A percentile compares a stretch with the other conserved stretches of the same genome.
Conservation (phyloP, 1,140 invertebrate genomes). For the Reticulitermes speratus region DNA sequence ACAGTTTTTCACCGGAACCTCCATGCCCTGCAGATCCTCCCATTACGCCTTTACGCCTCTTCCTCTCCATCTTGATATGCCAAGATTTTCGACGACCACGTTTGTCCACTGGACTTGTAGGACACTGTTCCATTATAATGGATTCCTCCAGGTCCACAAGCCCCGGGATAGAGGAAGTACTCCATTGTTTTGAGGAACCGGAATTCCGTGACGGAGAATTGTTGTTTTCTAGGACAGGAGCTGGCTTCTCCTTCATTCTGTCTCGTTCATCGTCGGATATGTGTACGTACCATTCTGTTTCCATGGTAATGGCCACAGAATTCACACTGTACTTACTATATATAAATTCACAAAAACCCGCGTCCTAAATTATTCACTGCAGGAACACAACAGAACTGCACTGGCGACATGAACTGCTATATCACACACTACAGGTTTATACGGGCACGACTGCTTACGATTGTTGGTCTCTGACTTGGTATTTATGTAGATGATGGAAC, state of each 20-base stretch:
- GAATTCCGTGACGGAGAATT: slow-evolving; percentile 35
- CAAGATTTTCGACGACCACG: slow-evolving; percentile 63
- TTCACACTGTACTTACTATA: neutral
- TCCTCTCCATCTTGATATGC: slow-evolving; percentile 68
- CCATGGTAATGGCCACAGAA: slow-evolving; percentile 20
- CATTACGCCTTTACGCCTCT: slow-evolving; percentile 61
- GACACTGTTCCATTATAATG: slow-evolving; percentile 19
- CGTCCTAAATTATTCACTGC: neutral
- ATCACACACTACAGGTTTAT: too few species aligned
- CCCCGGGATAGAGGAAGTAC: slow-evolving; percentile 47
- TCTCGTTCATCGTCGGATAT: slow-evolving; percentile 4
- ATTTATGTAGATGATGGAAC: neutral
- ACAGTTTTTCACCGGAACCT: neutral
- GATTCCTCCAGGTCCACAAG: slow-evolving; percentile 46
- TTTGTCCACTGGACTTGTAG: slow-evolving; percentile 41
- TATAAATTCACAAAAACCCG: neutral
- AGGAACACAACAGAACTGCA: too few species aligned
- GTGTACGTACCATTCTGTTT: slow-evolving; percentile 32
- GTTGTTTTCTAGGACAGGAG: slow-evolving; percentile 31
- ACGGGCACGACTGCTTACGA: neutral
- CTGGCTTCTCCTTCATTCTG: neutral
- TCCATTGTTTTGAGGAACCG: slow-evolving; percentile 45
- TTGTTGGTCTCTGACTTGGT: neutral
- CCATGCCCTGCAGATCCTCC: slow-evolving; percentile 45
- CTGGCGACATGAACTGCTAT: too few species aligned